Evolutionary conservation across 2,888 invertebrate species (phyloP).

Genomic region (Chaetogeoica ovagalla): DNA sequence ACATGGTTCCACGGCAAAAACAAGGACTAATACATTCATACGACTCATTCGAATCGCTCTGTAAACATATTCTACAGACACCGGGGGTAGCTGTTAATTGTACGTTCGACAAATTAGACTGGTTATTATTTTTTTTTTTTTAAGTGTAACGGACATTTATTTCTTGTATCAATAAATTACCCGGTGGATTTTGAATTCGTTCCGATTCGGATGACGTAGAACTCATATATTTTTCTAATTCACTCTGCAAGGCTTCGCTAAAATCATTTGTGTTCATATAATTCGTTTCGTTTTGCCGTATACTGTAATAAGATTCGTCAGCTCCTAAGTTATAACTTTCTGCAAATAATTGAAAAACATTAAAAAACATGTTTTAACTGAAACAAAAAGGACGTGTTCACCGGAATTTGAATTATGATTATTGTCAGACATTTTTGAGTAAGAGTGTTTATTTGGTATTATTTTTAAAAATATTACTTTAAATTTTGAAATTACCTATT

Average conservation of each 20-base stretch:
- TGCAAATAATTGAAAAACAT: neutral
- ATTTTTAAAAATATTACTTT: no score
- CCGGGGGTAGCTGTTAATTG: neutral
- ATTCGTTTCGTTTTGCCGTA: neutral
- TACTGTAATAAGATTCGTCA: neutral
- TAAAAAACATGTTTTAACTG: no score
- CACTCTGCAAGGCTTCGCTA: neutral
- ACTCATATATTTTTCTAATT: neutral
- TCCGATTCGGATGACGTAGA: neutral
- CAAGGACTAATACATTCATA: conserved; percentile 60
- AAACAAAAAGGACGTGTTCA: no score
- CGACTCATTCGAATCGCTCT: neutral
- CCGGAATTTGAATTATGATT: no score
- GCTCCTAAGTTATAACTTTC: neutral
- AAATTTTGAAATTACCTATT: no score
- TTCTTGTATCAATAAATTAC: neutral
- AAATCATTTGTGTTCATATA: neutral
- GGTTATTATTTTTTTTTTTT: no score
- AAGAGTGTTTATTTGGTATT: no score
- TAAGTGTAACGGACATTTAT: neutral
- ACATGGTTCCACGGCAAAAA: conserved; percentile 63
- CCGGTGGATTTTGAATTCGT: neutral
- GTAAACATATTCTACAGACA: neutral
- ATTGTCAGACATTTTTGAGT: no score
- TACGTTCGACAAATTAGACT: no score